These are phyloP conservation scores for Drosophila tsacasi DNA, from an alignment of 1,140 invertebrate species.

Conservation along the genomic window DNA sequence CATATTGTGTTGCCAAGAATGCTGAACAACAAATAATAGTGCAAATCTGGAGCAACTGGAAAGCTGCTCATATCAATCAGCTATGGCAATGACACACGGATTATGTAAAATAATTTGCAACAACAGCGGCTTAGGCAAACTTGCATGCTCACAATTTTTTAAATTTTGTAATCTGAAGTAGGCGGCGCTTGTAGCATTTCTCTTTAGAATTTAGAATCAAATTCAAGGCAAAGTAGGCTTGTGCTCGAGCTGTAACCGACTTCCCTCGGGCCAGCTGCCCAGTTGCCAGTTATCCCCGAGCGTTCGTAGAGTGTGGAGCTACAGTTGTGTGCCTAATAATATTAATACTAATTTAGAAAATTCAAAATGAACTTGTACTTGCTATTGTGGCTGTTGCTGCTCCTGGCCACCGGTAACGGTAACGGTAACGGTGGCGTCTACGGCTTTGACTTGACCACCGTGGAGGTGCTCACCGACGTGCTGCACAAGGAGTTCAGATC, in stretches of 20 bases:
- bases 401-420: slow-evolving; percentile 36
- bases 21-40: neutral
- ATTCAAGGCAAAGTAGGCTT: neutral
- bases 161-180: too few relatives aligned
- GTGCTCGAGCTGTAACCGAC: neutral
- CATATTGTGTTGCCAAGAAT: neutral
- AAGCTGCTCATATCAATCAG: neutral
- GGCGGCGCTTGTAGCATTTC: too few relatives aligned
- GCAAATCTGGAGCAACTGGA: neutral
- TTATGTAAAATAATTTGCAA: neutral
- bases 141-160: too few relatives aligned
- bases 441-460: slow-evolving; percentile 61
- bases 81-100: neutral
- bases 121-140: too few relatives aligned
- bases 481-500: slow-evolving; percentile 56
- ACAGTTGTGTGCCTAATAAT: neutral
- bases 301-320: neutral
- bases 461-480: slow-evolving; percentile 56
- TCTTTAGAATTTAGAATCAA: too few relatives aligned
- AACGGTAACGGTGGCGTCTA: slow-evolving; percentile 57
- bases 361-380: slow-evolving; percentile 69
- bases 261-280: neutral
- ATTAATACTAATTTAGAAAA: neutral
- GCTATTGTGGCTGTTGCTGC: slow-evolving; percentile 54
- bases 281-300: neutral